These are phyloP conservation scores for Melanotaenia boesemani DNA, from an alignment of 2,797 vertebrate species.

Conservation along the genomic window DNA sequence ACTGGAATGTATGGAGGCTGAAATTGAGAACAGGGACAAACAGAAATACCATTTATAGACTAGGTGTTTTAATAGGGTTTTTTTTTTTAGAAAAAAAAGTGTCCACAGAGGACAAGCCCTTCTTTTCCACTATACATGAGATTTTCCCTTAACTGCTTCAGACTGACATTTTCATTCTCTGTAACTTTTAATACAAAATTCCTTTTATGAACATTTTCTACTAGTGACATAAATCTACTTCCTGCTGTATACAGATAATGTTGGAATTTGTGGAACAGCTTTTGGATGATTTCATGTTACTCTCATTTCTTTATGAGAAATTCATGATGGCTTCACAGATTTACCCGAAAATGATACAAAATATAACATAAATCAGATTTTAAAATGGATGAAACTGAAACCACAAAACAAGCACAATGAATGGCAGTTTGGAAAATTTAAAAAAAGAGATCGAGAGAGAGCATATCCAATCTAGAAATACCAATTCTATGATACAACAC, in stretches of 20 bases:
- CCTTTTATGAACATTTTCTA: not conserved
- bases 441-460: not conserved
- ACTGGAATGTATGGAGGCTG: slow-evolving; percentile 82
- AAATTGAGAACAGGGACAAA: slow-evolving; percentile 77
- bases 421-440: too few relatives aligned
- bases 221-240: too few relatives aligned
- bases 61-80: slow-evolving; percentile 53
- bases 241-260: not conserved
- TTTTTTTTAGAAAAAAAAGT: slow-evolving; percentile 19
- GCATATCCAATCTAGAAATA: not conserved
- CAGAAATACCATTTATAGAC: slow-evolving; percentile 75
- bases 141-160: slow-evolving; percentile 2
- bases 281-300: not conserved
- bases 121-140: slow-evolving; percentile 20
- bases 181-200: not conserved
- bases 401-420: too few relatives aligned
- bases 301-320: not conserved
- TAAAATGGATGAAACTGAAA: not conserved
- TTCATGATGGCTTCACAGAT: not conserved
- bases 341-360: not conserved
- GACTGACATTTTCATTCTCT: not conserved
- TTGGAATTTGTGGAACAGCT: slow-evolving; percentile 5
- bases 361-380: not conserved
- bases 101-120: slow-evolving; percentile 1
- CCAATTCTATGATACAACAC: slow-evolving; percentile 56